Conservation (phyloP, 1,140 invertebrate genomes). For the Drosophila subobscura region DNA sequence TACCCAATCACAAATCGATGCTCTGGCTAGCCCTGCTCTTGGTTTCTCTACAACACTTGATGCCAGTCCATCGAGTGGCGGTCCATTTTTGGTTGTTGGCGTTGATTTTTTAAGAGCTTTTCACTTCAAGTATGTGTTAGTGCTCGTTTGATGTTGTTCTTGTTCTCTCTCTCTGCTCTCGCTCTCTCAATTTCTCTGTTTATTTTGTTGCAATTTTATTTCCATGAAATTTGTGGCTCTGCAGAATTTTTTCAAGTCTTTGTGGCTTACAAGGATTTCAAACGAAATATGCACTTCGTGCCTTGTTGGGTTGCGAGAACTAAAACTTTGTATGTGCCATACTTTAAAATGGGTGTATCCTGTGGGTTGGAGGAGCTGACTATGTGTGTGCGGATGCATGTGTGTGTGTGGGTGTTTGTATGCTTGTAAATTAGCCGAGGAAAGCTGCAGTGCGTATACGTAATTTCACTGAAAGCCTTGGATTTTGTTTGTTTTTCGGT, state of each 20-base stretch:
- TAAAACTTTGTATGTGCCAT: slow-evolving; percentile 63
- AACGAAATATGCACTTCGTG: slow-evolving; percentile 76
- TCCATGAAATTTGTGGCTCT: slow-evolving; percentile 74
- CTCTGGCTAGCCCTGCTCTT: slow-evolving; percentile 5
- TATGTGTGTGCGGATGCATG: background rate
- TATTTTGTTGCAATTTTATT: slow-evolving; percentile 80
- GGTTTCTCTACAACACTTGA: slow-evolving; percentile 6
- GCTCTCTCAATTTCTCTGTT: slow-evolving; percentile 49
- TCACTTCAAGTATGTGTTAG: slow-evolving; percentile 67
- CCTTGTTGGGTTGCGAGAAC: slow-evolving; percentile 47
- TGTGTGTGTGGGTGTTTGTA: slow-evolving; percentile 4
- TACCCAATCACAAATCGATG: slow-evolving; percentile 76
- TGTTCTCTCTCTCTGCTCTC: slow-evolving; percentile 6
- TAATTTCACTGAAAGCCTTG: slow-evolving; percentile 57
- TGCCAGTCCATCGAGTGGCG: slow-evolving; percentile 58
- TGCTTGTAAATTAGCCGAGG: slow-evolving; percentile 57
- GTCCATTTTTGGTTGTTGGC: slow-evolving; percentile 74
- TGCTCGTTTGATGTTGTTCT: slow-evolving; percentile 66
- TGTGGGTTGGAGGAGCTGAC: background rate
- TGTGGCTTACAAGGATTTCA: slow-evolving; percentile 77
- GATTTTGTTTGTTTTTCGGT: slow-evolving; percentile 24
- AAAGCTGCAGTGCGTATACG: slow-evolving; percentile 60
- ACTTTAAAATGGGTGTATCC: slow-evolving; percentile 35
- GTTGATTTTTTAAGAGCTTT: slow-evolving; percentile 77
- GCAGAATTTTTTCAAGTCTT: slow-evolving; percentile 80